phyloP scores from a whole-genome alignment of 2,888 invertebrate species.

The Villa cingulata region DNA sequence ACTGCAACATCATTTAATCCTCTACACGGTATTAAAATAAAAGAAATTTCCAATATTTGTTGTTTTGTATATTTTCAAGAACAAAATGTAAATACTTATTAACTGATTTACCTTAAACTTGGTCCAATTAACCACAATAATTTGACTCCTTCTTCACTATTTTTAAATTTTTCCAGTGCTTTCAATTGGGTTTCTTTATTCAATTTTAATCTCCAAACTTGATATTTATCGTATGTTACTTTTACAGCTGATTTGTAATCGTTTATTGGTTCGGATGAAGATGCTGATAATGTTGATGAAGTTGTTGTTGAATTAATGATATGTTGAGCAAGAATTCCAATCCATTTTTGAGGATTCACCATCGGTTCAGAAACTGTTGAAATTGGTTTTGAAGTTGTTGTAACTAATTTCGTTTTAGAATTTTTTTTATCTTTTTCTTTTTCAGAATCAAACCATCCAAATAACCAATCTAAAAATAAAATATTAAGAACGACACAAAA shows the following conservation, averaged over 20 bases:
- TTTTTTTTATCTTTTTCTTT: conserved; percentile 19
- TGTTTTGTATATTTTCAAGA: no score
- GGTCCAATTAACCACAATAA: conserved; percentile 48
- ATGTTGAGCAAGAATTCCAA: conserved; percentile 32
- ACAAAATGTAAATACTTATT: no score
- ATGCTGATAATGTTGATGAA: conserved; percentile 21
- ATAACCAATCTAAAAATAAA: conserved; percentile 36
- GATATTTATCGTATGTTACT: conserved; percentile 37
- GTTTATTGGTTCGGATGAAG: conserved; percentile 20
- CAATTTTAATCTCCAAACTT: conserved; percentile 39
- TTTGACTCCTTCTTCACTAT: conserved; percentile 37
- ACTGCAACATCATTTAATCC: conserved; percentile 57
- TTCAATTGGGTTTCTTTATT: conserved; percentile 34
- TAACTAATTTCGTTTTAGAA: conserved; percentile 22
- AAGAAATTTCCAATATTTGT: background rate
- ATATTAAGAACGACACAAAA: background rate
- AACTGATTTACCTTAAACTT: conserved; percentile 29
- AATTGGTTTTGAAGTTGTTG: conserved; percentile 31
- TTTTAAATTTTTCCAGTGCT: conserved; percentile 35
- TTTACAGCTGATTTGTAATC: conserved; percentile 14
- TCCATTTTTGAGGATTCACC: conserved; percentile 34
- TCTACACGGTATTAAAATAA: conserved; percentile 16
- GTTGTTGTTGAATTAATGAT: conserved; percentile 27
- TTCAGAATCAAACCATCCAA: conserved; percentile 37
- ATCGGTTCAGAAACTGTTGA: conserved; percentile 31